Conservation (phyloP, 2,113 vertebrate genomes). For the Tupaia tana region DNA sequence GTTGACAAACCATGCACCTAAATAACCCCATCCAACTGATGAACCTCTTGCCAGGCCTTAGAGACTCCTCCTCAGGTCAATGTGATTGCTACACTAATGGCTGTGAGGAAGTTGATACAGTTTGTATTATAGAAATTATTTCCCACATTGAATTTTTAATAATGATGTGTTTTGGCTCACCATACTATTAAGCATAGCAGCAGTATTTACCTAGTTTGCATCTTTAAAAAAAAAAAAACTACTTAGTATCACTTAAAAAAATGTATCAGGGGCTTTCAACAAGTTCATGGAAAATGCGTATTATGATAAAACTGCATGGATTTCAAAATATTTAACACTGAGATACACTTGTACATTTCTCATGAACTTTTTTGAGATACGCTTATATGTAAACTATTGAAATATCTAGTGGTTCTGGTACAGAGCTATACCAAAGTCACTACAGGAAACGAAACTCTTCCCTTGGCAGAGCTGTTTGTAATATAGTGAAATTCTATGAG, state of each 20-base stretch:
- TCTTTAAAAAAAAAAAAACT: slow-evolving; percentile 58
- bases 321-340: too few relatives aligned
- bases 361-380: too few relatives aligned
- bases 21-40: background rate
- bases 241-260: slow-evolving; percentile 14
- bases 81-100: background rate
- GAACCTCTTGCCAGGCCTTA: background rate
- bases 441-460: slow-evolving; percentile 41
- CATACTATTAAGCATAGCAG: background rate
- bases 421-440: background rate
- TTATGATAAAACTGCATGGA: too few relatives aligned
- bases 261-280: too few relatives aligned
- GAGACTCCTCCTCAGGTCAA: background rate
- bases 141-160: slow-evolving; percentile 52
- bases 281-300: too few relatives aligned
- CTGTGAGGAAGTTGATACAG: background rate
- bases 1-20: slow-evolving; percentile 25
- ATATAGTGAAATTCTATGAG: slow-evolving; percentile 41
- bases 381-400: background rate
- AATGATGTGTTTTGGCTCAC: background rate
- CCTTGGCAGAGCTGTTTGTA: slow-evolving; percentile 16
- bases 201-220: background rate
- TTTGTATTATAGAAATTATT: slow-evolving; percentile 45
- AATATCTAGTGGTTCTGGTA: slow-evolving; percentile 15
- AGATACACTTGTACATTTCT: too few relatives aligned